These are phyloP conservation scores for Platycercus adscitus DNA, from an alignment of 2,113 vertebrate genomes.

Conservation along the genomic window DNA sequence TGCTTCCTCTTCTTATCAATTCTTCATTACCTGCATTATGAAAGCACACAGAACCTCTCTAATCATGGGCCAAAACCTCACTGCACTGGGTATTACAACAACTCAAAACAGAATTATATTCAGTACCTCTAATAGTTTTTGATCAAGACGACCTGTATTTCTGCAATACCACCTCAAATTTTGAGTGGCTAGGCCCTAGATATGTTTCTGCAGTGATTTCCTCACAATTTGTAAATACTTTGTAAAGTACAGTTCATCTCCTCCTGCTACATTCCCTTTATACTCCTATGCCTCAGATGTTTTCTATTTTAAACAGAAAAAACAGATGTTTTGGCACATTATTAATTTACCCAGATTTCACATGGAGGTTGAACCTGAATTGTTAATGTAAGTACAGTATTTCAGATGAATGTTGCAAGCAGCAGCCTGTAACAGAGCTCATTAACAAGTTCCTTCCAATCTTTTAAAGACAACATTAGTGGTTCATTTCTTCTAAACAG, in stretches of 20 bases:
- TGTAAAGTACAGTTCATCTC: not conserved
- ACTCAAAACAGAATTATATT: not conserved
- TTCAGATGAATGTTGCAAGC: not conserved
- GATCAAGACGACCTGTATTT: not conserved
- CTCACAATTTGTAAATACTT: not conserved
- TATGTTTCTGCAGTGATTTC: not conserved
- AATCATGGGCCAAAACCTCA: not conserved
- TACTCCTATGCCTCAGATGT: not conserved
- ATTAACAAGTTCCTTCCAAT: not conserved
- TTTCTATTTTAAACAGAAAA: not conserved
- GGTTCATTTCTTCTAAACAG: not conserved
- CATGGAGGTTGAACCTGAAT: not conserved
- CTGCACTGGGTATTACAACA: not conserved
- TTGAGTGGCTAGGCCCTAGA: not conserved
- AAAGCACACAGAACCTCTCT: not conserved
- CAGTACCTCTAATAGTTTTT: not conserved
- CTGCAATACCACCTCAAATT: not conserved
- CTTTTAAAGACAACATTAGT: not conserved
- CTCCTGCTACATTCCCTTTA: not conserved
- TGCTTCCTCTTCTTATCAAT: not conserved
- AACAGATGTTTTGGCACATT: not conserved
- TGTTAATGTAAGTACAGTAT: not conserved
- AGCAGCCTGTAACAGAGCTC: not conserved
- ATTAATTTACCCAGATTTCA: constrained; percentile 13
- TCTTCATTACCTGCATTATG: not conserved